A percentile compares a stretch with the other conserved stretches of the same genome.
Evolutionary conservation across 2,797 vertebrate genomes (phyloP).

Genomic region (Halcyon smyrnensis): DNA sequence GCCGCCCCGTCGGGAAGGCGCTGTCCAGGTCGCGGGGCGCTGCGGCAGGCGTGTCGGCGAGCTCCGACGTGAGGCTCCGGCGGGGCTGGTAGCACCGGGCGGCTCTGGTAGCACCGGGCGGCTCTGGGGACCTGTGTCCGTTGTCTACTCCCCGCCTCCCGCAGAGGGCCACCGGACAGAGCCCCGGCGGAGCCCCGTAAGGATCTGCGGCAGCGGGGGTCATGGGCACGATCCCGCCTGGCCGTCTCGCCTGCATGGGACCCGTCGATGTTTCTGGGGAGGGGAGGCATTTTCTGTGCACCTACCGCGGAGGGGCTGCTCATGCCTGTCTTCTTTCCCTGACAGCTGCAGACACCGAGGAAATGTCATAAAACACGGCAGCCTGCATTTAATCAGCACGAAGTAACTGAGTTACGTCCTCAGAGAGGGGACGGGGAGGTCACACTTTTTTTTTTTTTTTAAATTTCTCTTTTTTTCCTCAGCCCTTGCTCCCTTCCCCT

Average conservation of each 20-base stretch:
- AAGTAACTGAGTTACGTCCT: conserved; percentile 17
- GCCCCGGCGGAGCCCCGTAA: neutral
- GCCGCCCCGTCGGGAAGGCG: neutral
- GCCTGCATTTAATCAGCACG: neutral
- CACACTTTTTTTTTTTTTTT: neutral
- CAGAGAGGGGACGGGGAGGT: neutral
- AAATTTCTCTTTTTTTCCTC: neutral
- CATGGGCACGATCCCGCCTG: neutral
- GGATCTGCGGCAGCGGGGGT: neutral
- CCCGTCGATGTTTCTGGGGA: neutral
- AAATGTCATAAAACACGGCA: neutral
- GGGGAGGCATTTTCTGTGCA: neutral
- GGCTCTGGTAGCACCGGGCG: neutral
- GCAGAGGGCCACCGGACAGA: neutral
- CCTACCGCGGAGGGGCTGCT: neutral
- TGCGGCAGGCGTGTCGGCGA: neutral
- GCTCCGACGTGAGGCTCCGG: neutral
- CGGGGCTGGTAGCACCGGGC: no score
- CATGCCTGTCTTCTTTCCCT: neutral
- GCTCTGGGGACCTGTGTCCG: neutral
- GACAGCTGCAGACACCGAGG: neutral
- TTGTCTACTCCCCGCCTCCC: neutral
- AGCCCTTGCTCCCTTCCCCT: neutral
- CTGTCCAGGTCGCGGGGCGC: neutral
- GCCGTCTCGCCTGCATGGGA: neutral